phyloP scores from a whole-genome alignment of 2,888 invertebrate genomes.

The Schrankia costaestrigalis region DNA sequence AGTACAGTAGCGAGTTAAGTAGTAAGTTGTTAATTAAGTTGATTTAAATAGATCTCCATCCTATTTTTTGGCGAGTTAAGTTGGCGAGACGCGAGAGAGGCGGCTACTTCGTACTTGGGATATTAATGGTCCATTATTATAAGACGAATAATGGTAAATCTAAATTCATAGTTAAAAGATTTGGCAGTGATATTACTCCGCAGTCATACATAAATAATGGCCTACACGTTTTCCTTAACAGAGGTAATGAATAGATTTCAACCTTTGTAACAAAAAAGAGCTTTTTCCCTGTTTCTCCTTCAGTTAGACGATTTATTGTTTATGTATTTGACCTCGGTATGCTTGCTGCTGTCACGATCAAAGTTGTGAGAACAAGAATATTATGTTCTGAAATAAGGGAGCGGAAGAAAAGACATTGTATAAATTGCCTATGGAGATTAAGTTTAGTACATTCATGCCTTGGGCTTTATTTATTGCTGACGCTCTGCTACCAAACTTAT shows the following conservation, averaged over 20 bases:
- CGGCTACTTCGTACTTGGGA: too few species aligned
- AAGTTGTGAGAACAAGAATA: constrained; percentile 56
- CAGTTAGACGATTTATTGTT: constrained; percentile 63
- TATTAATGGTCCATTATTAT: too few species aligned
- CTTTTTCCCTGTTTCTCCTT: constrained; percentile 54
- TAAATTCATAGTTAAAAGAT: too few species aligned
- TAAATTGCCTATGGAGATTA: constrained; percentile 40
- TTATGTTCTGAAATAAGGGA: constrained; percentile 42
- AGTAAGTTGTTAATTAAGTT: too few species aligned
- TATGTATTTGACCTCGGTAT: constrained; percentile 66
- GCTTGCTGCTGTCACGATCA: constrained; percentile 53
- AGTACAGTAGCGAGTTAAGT: too few species aligned
- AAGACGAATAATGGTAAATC: too few species aligned
- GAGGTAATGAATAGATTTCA: constrained; percentile 58
- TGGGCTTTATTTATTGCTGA: constrained; percentile 16
- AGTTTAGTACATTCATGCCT: constrained; percentile 30
- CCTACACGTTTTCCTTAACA: constrained; percentile 45
- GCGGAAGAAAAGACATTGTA: constrained; percentile 39
- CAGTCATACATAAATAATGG: constrained; percentile 37
- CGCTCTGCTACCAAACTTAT: constrained; percentile 3
- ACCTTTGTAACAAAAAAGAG: constrained; percentile 51
- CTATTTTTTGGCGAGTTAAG: too few species aligned
- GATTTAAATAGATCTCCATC: too few species aligned
- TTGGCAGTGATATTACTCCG: too few species aligned
- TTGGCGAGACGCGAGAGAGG: too few species aligned